A percentile compares a stretch with the other conserved stretches of the same genome.
Evolutionary conservation across 2,113 vertebrate species (phyloP).

Genomic region (Cromileptes altivelis): DNA sequence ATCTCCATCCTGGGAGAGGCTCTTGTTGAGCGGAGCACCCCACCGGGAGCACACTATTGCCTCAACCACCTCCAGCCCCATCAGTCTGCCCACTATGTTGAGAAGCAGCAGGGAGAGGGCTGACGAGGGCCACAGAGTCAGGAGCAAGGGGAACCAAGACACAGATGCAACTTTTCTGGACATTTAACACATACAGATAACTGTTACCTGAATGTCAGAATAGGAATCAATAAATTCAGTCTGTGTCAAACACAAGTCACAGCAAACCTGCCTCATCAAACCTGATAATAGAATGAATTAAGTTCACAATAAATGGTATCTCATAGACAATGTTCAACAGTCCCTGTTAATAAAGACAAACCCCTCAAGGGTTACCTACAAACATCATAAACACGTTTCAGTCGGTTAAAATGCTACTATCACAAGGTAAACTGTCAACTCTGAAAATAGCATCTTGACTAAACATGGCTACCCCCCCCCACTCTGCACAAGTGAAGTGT

Average conservation of each 20-base stretch:
- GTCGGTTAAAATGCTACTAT: not conserved
- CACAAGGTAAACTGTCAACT: not conserved
- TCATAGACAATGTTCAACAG: not conserved
- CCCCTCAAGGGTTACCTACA: not conserved
- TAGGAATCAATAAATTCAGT: not conserved
- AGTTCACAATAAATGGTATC: not conserved
- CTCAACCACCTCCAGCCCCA: conserved; percentile 11
- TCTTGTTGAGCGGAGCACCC: conserved; percentile 31
- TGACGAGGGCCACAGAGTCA: conserved; percentile 9
- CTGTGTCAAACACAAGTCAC: conserved; percentile 3
- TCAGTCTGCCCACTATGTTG: not conserved
- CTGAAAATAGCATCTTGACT: not conserved
- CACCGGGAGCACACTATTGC: conserved; percentile 56
- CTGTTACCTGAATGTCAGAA: not conserved
- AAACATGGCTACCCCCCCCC: conserved; percentile 2
- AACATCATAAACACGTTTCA: not conserved
- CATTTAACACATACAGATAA: not conserved
- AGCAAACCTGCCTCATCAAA: not conserved
- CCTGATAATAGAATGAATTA: no score
- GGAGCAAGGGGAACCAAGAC: not conserved
- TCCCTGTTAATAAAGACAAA: not conserved
- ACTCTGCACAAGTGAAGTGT: conserved; percentile 10
- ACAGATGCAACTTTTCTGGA: conserved; percentile 40
- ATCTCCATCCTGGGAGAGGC: conserved; percentile 77
- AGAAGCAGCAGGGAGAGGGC: conserved; percentile 44